Base-by-base conservation (phyloP, 2,888 invertebrate genomes). In the Periphyllus acericola region DNA sequence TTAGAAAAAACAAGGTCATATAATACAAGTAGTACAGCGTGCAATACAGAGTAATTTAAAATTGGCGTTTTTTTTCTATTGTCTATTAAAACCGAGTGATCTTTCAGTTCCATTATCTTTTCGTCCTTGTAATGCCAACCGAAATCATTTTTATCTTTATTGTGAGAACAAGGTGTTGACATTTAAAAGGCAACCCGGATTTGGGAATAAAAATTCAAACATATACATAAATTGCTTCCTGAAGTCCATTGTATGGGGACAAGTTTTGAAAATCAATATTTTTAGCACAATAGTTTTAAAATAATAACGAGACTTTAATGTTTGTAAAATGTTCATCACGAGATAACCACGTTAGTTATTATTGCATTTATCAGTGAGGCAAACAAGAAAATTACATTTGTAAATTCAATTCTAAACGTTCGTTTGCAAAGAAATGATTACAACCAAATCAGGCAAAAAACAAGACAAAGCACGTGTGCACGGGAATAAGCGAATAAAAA, bases 21-120 rank as follows among this genome's bases (percentile, higher is more conserved):
- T 6, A 32, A 5, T 60, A 21, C 40, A 4, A 4, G 71, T 71
- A 14, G 21, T 72, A 83, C 36, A n/a, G 29, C 3, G 29, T 75
- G 60, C 60, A 75, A 60, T 55, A n/a, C 72, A 55, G n/a, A 55
- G 55, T 55, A 74, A 72, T 82, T 82, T 46, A 82, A 82, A 82
- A 83, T 74, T n/a, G 19, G 11, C 55, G 55, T 52, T 71, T 46
- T 36, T 75, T 36, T 75, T 14, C 78, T 21, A 66, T 76, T 66
- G 83, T 84, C 40, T 32, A 46, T 83, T 29, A 19, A 29, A 29
- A 66, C 60, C 60, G 6, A 25, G 60, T 66, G 21, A 36, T 25
- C 60, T 32, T 36, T 60, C 34, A 32, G 32, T 79, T 36, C 21
- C 8, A 34, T 55, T 83, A 52, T 75, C 21, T 60, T 74, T 72